Evolutionary conservation across 2,113 vertebrate species (phyloP).

Genomic region (Stomatorhinus ivindoensis): DNA sequence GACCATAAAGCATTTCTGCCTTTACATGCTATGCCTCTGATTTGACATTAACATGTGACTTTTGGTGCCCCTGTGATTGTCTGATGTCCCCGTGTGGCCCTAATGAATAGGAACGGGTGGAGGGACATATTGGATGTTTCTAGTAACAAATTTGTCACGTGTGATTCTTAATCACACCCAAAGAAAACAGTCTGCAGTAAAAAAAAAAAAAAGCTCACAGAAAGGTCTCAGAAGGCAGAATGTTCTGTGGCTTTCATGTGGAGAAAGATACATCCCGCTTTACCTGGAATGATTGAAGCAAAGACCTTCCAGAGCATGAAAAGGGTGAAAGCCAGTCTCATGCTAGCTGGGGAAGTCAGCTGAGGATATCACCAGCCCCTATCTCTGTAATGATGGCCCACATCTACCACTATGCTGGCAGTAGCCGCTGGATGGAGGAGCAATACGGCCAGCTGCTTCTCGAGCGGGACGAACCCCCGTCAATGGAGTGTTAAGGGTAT

Average conservation of each 20-base stretch:
- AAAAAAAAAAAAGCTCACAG: not conserved
- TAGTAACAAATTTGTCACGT: not conserved
- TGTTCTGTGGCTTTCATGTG: not conserved
- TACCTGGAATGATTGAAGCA: not conserved
- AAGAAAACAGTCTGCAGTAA: not conserved
- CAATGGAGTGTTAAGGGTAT: conserved; percentile 33
- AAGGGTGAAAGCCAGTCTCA: not conserved
- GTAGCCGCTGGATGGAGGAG: conserved; percentile 20
- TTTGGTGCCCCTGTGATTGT: not conserved
- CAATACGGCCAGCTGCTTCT: not conserved
- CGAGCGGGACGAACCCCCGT: conserved; percentile 1
- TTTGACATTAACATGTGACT: not conserved
- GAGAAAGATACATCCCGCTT: not conserved
- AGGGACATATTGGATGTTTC: not conserved
- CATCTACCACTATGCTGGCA: conserved; percentile 30
- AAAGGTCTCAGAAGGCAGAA: not conserved
- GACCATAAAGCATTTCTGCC: not conserved
- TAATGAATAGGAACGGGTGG: not conserved
- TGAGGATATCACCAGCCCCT: not conserved
- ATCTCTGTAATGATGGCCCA: conserved; percentile 16
- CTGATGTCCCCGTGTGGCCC: not conserved
- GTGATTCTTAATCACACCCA: not conserved
- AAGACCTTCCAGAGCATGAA: not conserved
- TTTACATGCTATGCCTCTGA: not conserved
- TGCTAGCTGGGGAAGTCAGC: not conserved